Base-by-base conservation (phyloP, 1,140 invertebrate genomes). In the Mamestra configurata region DNA sequence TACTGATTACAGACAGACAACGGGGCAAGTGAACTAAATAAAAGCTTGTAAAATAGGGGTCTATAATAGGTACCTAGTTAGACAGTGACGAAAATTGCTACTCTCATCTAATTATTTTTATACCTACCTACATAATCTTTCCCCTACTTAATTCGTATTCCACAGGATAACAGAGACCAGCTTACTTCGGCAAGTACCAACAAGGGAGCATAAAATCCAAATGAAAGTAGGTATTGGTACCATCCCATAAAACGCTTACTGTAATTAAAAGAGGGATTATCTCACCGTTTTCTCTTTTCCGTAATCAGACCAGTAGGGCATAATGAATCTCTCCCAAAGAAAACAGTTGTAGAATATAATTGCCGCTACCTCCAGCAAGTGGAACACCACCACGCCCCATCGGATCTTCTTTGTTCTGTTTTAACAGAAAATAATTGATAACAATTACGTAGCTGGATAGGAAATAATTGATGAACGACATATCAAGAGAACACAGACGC, bases 321-420 rank as follows among this genome's bases (percentile, higher is more conserved):
- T 89, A 35, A 98, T 95, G 88, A 98, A 97, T 43, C 97, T 95
- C 79, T 97, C 97, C 88, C 98, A 97, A 13, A 98, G 96, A 81
- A 98, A 98, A 86, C 97, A 97, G 24, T 97, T 96, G 84, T 97
- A 98, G 81, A 98, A 97, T 13, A 98, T 96, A 59, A 97, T 96
- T 4, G 97, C 96, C 0, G 97, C 82, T 0, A 98, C 96, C 95
- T 99, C 98, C 6, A 96, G 61, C 13, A 98, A 96, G 86, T 98
- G 96, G 40, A 94, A 96, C 0, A 97, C 77, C 0, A 98, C 98
- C 51, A 97, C 96, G 20, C 95, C 95, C 98, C 98, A 99, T 59
- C 96, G 93, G 15, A 98, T 97, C 24, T 94, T 94, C 70, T 96
- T 95, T 1, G 96, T 97, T 86, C 94, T 94, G 89, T 57, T 71